Base-by-base conservation (phyloP, 2,113 vertebrate species). In the Poicephalus meyeri region DNA sequence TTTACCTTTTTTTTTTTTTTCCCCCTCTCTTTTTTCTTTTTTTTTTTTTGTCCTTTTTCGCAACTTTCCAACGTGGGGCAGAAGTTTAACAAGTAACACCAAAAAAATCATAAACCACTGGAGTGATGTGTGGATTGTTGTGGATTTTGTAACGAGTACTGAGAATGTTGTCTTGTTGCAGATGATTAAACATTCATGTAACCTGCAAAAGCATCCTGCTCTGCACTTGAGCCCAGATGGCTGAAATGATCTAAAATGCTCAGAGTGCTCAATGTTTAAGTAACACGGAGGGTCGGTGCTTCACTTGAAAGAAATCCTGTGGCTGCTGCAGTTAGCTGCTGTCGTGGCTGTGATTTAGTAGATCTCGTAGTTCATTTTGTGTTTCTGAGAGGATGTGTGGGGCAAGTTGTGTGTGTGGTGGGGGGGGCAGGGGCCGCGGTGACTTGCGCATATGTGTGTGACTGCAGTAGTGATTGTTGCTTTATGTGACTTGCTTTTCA, bases 301-400 rank as follows among this genome's bases (percentile, higher is more conserved):
- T 95, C 95, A 92, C 95, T 97, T 96, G 95, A 96, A 85, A 95
- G 96, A 96, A 98, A 96, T 97, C 97, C 84, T 97, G 97, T 97
- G 98, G 97, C 98, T 98, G 97, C 98, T 98, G 94, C 98, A 98
- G 98, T 98, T 98, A 94, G 98, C 97, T 96, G 65, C 94, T 97
- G 92, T 97, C 92, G 96, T 97, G 98, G 98, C 97, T 97, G 96
- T 98, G 93, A 97, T 74, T 95, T 95, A 94, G 96, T 97, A 90
- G 93, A 97, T 97, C 96, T 96, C 26, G 94, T 97, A 96, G 97
- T 97, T 97, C 97, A 97, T 92, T 98, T 98, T 97, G 96, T 98
- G 97, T 98, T 98, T 92, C 97, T 84, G 97, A 98, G 98, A 98
- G 98, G 96, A 97, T 97, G 98, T 96, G 97, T 97, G 97, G 98